Evolutionary conservation across 2,113 vertebrate species (phyloP).

Genomic region (Pangasianodon gigas): DNA sequence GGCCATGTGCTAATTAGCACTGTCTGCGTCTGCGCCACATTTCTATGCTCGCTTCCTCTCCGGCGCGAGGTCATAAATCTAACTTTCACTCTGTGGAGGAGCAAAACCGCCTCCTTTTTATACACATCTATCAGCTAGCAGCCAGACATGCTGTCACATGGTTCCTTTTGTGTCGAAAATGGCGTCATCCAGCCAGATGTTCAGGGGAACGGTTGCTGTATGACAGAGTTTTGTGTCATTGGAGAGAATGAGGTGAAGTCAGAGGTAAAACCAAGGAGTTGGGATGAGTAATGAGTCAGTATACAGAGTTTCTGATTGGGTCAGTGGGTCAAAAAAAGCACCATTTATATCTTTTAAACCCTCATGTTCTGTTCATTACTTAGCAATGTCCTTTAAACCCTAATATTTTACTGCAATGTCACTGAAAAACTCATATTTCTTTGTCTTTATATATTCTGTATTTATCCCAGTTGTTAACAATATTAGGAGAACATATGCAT

Average conservation of each 20-base stretch:
- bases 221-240: constrained; percentile 40
- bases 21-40: constrained; percentile 52
- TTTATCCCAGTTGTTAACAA: neutral
- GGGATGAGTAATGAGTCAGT: constrained; percentile 28
- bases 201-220: constrained; percentile 34
- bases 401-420: neutral
- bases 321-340: neutral
- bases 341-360: constrained; percentile 31
- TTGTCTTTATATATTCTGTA: neutral
- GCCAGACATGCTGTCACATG: constrained; percentile 53
- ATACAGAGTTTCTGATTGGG: neutral
- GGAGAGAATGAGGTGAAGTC: neutral
- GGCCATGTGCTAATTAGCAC: constrained; percentile 57
- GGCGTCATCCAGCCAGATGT: constrained; percentile 59
- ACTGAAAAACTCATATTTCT: neutral
- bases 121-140: constrained; percentile 41
- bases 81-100: constrained; percentile 31
- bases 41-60: constrained; percentile 43
- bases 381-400: neutral
- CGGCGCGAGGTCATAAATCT: constrained; percentile 39
- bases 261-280: constrained; percentile 17
- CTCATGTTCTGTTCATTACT: neutral
- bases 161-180: constrained; percentile 51
- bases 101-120: constrained; percentile 31
- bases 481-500: neutral